Conservation (phyloP, 1,140 invertebrate species). For the Ips typographus region DNA sequence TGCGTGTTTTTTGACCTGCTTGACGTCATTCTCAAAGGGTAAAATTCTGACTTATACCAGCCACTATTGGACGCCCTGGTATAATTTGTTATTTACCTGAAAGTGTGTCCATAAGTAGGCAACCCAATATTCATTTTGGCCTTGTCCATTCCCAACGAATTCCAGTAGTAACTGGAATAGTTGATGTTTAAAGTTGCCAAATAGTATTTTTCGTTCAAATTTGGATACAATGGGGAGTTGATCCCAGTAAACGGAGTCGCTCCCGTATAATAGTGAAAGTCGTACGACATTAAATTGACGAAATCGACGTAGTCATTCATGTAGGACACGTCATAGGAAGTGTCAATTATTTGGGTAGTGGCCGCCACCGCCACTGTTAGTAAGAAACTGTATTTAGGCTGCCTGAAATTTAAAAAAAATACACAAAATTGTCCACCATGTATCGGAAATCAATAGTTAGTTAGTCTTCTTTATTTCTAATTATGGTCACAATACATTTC, state of each 20-base stretch:
- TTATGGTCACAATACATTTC: too few species aligned
- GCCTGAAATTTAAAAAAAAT: constrained; percentile 43
- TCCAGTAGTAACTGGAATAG: constrained; percentile 80
- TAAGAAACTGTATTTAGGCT: constrained; percentile 59
- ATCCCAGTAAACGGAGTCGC: constrained; percentile 79
- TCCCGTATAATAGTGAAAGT: constrained; percentile 78
- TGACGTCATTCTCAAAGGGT: too few species aligned
- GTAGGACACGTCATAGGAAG: constrained; percentile 73
- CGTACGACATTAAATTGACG: constrained; percentile 88
- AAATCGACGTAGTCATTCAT: constrained; percentile 81
- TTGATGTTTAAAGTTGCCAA: constrained; percentile 78
- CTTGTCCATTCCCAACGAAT: constrained; percentile 73
- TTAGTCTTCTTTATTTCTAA: too few species aligned
- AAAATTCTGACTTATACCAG: too few species aligned
- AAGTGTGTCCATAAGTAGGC: constrained; percentile 88
- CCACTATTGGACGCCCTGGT: not conserved
- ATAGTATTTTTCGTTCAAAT: constrained; percentile 62
- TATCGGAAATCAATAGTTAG: not conserved
- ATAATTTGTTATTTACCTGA: constrained; percentile 55
- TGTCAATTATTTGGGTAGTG: constrained; percentile 68
- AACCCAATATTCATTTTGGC: constrained; percentile 86
- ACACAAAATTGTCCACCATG: not conserved
- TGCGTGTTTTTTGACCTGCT: too few species aligned
- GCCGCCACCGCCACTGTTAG: constrained; percentile 77
- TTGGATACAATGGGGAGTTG: constrained; percentile 75